These are phyloP conservation scores for Mesitornis unicolor DNA, from an alignment of 2,113 vertebrate species.

Conservation along the genomic window DNA sequence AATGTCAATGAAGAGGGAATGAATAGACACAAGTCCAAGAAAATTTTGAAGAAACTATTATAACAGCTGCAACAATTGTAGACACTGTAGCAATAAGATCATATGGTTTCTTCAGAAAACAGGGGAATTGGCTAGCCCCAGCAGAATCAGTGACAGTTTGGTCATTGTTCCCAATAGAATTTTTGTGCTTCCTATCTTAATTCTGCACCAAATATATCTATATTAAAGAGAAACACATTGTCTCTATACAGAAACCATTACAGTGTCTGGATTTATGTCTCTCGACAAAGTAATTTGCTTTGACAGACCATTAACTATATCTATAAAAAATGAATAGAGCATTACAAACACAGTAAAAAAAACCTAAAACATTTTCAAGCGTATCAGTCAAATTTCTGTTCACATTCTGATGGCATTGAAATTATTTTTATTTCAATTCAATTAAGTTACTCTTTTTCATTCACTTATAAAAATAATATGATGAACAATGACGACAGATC, in stretches of 20 bases:
- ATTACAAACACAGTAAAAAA: background rate
- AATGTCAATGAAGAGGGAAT: background rate
- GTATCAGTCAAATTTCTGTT: background rate
- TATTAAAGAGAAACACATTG: background rate
- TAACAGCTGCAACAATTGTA: background rate
- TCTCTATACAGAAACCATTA: background rate
- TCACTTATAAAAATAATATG: background rate
- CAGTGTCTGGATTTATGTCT: background rate
- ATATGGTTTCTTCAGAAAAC: background rate
- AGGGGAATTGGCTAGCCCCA: background rate
- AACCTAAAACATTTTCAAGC: background rate
- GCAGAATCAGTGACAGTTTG: no score
- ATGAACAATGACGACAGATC: background rate
- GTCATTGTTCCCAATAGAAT: background rate
- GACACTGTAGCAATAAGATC: background rate
- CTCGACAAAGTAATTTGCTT: background rate
- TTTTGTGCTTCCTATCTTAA: background rate
- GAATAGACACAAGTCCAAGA: background rate
- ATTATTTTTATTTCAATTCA: background rate
- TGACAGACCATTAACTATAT: background rate
- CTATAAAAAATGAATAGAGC: background rate
- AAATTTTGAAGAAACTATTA: background rate
- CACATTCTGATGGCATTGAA: background rate
- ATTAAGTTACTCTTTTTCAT: background rate
- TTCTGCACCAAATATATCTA: background rate